Evolutionary conservation across 2,797 vertebrate species (phyloP).

Genomic region (Emydoidea blandingii): DNA sequence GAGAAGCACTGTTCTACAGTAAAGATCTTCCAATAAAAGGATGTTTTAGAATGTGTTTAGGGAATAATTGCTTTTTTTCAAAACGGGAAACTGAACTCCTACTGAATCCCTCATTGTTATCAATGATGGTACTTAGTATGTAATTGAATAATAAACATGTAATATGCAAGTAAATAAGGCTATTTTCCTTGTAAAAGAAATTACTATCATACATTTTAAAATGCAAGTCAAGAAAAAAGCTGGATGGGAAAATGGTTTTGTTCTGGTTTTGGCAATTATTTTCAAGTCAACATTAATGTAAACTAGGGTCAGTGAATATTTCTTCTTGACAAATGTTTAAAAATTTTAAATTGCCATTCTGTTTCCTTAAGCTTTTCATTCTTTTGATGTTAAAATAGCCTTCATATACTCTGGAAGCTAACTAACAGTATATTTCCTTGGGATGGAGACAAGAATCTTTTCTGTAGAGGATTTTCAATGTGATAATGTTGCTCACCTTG

Average conservation of each 20-base stretch:
- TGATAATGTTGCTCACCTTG: conserved; percentile 61
- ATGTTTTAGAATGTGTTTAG: background rate
- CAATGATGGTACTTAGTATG: background rate
- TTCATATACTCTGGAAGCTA: conserved; percentile 16
- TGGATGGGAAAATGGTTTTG: background rate
- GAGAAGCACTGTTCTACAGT: no score
- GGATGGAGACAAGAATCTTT: conserved; percentile 16
- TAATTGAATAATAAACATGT: background rate
- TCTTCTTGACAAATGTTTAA: background rate
- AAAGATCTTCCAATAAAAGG: background rate
- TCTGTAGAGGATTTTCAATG: conserved; percentile 51
- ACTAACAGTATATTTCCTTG: conserved; percentile 25
- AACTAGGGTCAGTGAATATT: background rate
- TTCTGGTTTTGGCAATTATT: conserved; percentile 14
- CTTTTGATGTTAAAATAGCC: conserved; percentile 48
- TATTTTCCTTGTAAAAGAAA: conserved; percentile 7
- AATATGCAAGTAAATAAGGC: background rate
- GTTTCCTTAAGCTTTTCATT: background rate
- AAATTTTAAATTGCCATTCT: background rate
- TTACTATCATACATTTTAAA: background rate
- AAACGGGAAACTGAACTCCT: background rate
- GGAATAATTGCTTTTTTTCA: background rate
- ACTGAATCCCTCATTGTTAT: background rate
- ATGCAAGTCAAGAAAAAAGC: background rate
- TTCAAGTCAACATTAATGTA: conserved; percentile 31